These are phyloP conservation scores for Esox niger DNA, from an alignment of 2,113 vertebrate genomes.

Conservation along the genomic window DNA sequence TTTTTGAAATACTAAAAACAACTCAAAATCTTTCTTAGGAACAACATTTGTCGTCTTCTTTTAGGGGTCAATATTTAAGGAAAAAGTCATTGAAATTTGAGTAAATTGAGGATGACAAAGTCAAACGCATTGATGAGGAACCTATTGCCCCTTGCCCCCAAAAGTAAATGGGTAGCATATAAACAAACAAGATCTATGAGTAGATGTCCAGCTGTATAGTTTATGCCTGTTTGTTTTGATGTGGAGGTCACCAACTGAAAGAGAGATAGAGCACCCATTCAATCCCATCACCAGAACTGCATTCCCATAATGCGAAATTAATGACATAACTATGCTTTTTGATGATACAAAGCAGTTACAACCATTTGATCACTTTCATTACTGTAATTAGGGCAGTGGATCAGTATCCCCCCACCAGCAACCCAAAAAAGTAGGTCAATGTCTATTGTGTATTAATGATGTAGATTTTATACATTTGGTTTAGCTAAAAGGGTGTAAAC, in stretches of 20 bases:
- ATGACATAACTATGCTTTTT: slow-evolving; percentile 74
- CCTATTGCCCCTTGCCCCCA: neutral
- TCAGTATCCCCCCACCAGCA: slow-evolving; percentile 61
- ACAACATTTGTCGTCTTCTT: neutral
- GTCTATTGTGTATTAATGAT: slow-evolving; percentile 76
- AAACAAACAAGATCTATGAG: slow-evolving; percentile 54
- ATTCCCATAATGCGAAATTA: slow-evolving; percentile 79
- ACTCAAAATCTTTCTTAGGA: neutral
- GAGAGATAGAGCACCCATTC: slow-evolving; percentile 54
- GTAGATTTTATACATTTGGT: slow-evolving; percentile 77
- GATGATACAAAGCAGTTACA: slow-evolving; percentile 76
- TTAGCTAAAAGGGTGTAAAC: slow-evolving; percentile 66
- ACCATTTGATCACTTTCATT: slow-evolving; percentile 79
- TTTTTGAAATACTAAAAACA: neutral
- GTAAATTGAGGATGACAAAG: slow-evolving; percentile 22
- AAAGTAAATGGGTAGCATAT: slow-evolving; percentile 23
- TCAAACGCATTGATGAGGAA: slow-evolving; percentile 34
- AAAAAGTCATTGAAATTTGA: slow-evolving; percentile 7
- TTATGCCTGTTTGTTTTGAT: slow-evolving; percentile 50
- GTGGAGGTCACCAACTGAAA: slow-evolving; percentile 57
- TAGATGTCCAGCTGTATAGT: slow-evolving; percentile 57
- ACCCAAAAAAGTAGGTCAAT: slow-evolving; percentile 78
- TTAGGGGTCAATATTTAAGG: neutral
- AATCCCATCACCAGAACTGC: slow-evolving; percentile 74
- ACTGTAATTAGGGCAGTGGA: slow-evolving; percentile 73